Conservation (phyloP, 2,113 vertebrate species). For the Physeter macrocephalus region DNA sequence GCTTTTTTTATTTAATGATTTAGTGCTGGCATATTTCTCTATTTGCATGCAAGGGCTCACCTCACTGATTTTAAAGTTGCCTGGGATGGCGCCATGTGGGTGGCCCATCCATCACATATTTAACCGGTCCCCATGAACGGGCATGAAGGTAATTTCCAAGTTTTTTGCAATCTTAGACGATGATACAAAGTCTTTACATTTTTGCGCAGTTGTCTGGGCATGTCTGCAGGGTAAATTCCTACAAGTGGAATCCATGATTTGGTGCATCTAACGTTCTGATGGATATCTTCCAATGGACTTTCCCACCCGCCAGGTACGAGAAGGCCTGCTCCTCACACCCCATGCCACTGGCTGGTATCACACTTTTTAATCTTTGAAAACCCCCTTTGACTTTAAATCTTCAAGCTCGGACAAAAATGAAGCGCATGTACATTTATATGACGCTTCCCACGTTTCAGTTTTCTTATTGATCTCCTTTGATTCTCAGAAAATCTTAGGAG, state of each 20-base stretch:
- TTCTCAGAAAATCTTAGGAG: background rate
- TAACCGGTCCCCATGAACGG: background rate
- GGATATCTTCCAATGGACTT: background rate
- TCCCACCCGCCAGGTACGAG: background rate
- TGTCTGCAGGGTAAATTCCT: background rate
- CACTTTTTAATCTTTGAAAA: background rate
- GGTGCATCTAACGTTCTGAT: background rate
- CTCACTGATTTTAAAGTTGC: background rate
- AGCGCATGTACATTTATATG: background rate
- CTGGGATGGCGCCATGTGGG: no score
- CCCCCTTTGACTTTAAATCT: background rate
- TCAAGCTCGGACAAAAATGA: background rate
- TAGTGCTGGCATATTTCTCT: background rate
- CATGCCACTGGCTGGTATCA: background rate
- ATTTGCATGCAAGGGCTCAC: background rate
- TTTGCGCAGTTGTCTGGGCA: background rate
- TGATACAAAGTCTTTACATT: background rate
- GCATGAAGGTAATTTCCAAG: background rate
- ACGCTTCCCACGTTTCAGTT: background rate
- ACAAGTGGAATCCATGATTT: background rate
- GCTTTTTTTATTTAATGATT: background rate
- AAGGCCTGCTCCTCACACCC: background rate
- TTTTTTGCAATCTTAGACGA: background rate
- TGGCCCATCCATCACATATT: no score
- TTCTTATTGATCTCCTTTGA: background rate